Evolutionary conservation across 2,797 vertebrate genomes (phyloP).

Genomic region (Pachyuromys duprasi): DNA sequence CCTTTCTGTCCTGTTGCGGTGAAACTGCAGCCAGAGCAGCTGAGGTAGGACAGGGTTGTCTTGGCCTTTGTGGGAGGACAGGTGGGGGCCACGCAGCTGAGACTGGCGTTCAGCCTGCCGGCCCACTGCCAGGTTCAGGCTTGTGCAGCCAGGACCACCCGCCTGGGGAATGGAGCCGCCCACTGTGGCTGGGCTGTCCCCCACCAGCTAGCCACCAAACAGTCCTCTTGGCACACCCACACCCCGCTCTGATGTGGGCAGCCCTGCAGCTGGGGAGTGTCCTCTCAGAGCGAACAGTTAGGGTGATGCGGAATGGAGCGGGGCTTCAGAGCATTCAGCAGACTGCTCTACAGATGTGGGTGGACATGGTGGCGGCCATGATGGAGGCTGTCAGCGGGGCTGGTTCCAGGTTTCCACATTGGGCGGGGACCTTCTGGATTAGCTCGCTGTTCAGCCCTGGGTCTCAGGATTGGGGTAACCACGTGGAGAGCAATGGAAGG

Average conservation of each 20-base stretch:
- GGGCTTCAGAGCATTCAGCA: neutral
- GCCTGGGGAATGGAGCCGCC: neutral
- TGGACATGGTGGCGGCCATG: no score
- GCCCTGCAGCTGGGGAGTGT: neutral
- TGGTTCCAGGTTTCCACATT: neutral
- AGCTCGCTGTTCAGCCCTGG: no score
- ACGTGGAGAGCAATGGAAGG: fast-evolving
- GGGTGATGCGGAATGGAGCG: neutral
- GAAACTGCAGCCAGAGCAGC: neutral
- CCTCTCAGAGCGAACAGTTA: neutral
- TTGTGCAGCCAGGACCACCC: neutral
- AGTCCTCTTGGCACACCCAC: neutral
- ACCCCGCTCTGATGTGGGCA: neutral
- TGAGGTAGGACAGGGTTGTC: neutral
- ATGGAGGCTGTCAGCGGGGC: neutral
- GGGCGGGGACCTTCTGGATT: neutral
- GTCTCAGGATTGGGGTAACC: neutral
- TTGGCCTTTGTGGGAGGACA: no score
- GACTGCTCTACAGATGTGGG: no score
- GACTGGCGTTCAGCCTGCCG: no score
- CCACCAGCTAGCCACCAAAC: neutral
- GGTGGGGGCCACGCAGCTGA: neutral
- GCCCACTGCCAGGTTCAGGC: neutral
- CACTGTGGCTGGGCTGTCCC: neutral
- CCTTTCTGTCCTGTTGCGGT: neutral